Conservation (phyloP, 2,113 vertebrate species). For the Echinops telfairi region DNA sequence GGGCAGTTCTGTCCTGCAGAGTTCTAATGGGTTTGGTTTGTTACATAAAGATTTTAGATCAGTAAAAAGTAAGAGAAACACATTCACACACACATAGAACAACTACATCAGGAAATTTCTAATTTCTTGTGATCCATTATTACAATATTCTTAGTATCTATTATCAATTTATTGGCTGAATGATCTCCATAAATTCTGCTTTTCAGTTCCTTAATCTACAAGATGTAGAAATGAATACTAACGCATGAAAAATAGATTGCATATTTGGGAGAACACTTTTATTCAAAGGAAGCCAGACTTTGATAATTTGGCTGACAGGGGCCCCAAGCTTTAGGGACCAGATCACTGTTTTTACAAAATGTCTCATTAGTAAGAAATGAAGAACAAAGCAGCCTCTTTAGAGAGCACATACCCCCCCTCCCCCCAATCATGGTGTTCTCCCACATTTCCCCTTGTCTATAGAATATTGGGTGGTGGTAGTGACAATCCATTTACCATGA, state of each 20-base stretch:
- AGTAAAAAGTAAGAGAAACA: not conserved
- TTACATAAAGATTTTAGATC: not conserved
- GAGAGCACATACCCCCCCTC: not conserved
- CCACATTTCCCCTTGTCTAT: not conserved
- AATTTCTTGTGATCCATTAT: conserved; percentile 32
- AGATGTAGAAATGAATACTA: not conserved
- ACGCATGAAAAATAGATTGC: conserved; percentile 4
- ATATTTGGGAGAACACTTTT: conserved; percentile 24
- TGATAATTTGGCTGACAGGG: not conserved
- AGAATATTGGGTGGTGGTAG: not conserved
- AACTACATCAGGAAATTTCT: not conserved
- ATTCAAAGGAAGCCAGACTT: not conserved
- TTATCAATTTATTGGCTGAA: not conserved
- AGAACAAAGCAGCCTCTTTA: not conserved
- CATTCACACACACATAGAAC: not conserved
- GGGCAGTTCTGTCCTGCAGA: no score
- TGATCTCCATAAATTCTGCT: conserved; percentile 23
- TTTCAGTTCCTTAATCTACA: conserved; percentile 43
- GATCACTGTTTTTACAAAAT: not conserved
- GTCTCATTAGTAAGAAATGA: not conserved
- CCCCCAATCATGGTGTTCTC: not conserved
- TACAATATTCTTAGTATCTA: not conserved
- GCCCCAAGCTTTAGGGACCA: not conserved
- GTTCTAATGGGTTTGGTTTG: not conserved
- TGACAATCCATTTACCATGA: not conserved